Percentiles rank a stretch among this genome's conserved stretches.
Conservation (phyloP, 2,888 invertebrate genomes). For the Thecophora atra region DNA sequence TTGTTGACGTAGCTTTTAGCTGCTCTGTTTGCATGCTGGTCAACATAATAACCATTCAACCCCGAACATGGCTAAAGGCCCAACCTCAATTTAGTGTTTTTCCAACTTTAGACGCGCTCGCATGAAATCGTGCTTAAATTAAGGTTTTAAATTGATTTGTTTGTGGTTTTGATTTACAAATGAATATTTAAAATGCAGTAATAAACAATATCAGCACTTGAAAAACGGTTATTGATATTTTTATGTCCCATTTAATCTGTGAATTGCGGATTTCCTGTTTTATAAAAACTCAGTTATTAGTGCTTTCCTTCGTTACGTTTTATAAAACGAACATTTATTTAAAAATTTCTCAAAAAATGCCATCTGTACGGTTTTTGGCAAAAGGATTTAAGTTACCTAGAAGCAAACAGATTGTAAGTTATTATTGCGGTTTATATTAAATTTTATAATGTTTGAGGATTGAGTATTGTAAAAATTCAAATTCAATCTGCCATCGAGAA, state of each 20-base stretch:
- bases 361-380: constrained; percentile 57
- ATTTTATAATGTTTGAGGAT: no score
- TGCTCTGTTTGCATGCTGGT: constrained; percentile 16
- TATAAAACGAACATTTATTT: not conserved
- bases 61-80: not conserved
- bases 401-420: constrained; percentile 46
- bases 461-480: no score
- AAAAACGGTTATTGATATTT: no score
- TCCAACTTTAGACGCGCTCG: constrained; percentile 30
- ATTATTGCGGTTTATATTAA: not conserved
- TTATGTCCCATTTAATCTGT: no score
- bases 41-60: constrained; percentile 20
- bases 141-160: constrained; percentile 7
- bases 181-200: not conserved
- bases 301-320: no score
- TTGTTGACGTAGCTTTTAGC: not conserved
- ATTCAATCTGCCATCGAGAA: no score
- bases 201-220: no score
- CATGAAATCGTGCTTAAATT: not conserved
- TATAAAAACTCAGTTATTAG: no score
- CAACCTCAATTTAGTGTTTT: constrained; percentile 30
- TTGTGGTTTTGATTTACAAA: constrained; percentile 1
- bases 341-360: constrained; percentile 49
- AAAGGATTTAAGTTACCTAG: constrained; percentile 53
- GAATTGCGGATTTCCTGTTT: no score